Conservation (phyloP, 2,113 vertebrate genomes). For the Rhinolophus ferrumequinum region DNA sequence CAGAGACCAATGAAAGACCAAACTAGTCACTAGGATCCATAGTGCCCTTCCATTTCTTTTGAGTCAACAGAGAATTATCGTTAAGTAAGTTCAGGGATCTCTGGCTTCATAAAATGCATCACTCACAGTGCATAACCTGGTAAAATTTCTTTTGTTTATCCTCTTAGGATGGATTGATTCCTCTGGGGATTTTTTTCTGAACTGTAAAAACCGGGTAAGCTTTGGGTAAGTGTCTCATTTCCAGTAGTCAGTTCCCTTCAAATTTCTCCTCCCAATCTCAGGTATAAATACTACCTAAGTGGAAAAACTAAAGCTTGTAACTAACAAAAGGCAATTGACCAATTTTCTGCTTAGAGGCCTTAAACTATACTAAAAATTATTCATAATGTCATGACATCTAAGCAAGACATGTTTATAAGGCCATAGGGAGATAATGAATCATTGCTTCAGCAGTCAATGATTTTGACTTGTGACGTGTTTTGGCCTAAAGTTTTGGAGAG, state of each 20-base stretch:
- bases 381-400: neutral
- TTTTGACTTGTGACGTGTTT: neutral
- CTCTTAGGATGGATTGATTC: neutral
- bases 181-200: neutral
- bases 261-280: neutral
- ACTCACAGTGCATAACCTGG: neutral
- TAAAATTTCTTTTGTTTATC: neutral
- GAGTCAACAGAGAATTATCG: neutral
- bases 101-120: neutral
- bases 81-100: neutral
- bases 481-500: neutral
- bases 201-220: neutral
- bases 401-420: neutral
- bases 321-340: neutral
- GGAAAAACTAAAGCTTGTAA: neutral
- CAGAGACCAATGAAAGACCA: neutral
- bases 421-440: neutral
- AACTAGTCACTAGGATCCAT: neutral
- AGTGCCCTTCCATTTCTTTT: neutral
- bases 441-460: neutral
- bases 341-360: neutral
- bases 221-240: neutral
- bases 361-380: neutral
- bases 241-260: neutral
- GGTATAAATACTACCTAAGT: neutral